A percentile compares a stretch with the other conserved stretches of the same genome.
phyloP scores from a whole-genome alignment of 2,797 vertebrate genomes.

The Pipistrellus pipistrellus region DNA sequence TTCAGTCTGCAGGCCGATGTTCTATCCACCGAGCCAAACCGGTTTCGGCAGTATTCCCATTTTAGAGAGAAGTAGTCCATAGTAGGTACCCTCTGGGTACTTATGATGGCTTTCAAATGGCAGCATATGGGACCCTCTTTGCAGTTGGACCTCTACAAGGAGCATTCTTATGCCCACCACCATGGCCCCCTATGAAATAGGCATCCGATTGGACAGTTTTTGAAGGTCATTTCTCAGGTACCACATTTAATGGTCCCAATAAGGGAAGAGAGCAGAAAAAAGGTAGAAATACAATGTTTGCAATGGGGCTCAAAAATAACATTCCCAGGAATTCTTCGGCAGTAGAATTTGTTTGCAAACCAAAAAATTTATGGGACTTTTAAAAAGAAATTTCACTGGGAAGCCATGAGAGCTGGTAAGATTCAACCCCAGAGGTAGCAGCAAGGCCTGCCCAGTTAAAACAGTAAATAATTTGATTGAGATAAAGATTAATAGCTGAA shows the following conservation, averaged over 20 bases:
- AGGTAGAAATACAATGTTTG: not conserved
- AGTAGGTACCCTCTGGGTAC: not conserved
- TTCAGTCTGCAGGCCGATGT: too few species aligned
- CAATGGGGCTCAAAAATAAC: not conserved
- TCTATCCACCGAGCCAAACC: too few species aligned
- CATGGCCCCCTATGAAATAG: not conserved
- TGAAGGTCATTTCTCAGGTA: not conserved
- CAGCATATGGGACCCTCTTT: not conserved
- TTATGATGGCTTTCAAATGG: not conserved
- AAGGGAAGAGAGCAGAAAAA: not conserved
- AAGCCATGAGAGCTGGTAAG: slow-evolving; percentile 81
- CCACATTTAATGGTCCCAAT: not conserved
- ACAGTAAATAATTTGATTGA: slow-evolving; percentile 90
- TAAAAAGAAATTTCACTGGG: slow-evolving; percentile 60
- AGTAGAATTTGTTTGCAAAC: slow-evolving; percentile 73
- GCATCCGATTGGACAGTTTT: not conserved
- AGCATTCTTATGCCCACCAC: not conserved
- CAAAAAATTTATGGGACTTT: not conserved
- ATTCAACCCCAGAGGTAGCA: slow-evolving; percentile 83
- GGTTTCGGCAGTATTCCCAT: too few species aligned
- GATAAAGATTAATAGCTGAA: slow-evolving; percentile 94
- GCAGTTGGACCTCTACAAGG: not conserved
- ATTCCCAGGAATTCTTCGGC: slow-evolving; percentile 54
- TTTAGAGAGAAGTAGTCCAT: not conserved
- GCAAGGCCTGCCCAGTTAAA: slow-evolving; percentile 85